phyloP scores from a whole-genome alignment of 2,113 vertebrate species.

The Gadus macrocephalus region DNA sequence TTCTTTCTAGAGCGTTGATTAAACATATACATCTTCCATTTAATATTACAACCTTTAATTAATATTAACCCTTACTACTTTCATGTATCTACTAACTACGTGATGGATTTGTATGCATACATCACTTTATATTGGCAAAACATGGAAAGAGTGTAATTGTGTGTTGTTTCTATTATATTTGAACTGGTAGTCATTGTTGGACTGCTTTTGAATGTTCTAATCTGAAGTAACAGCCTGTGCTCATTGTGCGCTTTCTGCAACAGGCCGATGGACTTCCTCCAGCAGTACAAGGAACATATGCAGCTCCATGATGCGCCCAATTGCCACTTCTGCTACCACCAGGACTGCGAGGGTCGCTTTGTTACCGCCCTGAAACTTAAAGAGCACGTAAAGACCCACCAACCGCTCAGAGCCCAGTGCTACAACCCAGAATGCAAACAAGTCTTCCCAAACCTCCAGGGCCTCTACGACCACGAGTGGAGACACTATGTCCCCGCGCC shows the following conservation, averaged over 20 bases:
- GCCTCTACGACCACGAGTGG: constrained; percentile 87
- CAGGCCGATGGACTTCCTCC: constrained; percentile 65
- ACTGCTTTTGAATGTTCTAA: too few species aligned
- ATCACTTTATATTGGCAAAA: too few species aligned
- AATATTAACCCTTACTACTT: too few species aligned
- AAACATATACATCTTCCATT: too few species aligned
- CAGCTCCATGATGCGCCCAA: constrained; percentile 82
- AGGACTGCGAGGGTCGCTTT: constrained; percentile 83
- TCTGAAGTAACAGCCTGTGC: neutral
- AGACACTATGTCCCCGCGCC: constrained; percentile 78
- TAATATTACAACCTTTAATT: too few species aligned
- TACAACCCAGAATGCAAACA: constrained; percentile 81
- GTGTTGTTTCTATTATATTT: too few species aligned
- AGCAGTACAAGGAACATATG: constrained; percentile 90
- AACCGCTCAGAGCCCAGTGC: constrained; percentile 71
- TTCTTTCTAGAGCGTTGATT: too few species aligned
- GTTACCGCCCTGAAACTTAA: constrained; percentile 76
- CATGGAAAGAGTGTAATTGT: too few species aligned
- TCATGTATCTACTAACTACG: too few species aligned
- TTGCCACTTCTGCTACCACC: constrained; percentile 88
- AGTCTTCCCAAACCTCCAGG: constrained; percentile 75
- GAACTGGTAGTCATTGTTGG: too few species aligned
- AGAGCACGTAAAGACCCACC: constrained; percentile 79
- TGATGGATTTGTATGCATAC: too few species aligned
- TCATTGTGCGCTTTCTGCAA: constrained; percentile 9